Evolutionary conservation across 2,113 vertebrate species (phyloP).

Genomic region (Labeo catla): DNA sequence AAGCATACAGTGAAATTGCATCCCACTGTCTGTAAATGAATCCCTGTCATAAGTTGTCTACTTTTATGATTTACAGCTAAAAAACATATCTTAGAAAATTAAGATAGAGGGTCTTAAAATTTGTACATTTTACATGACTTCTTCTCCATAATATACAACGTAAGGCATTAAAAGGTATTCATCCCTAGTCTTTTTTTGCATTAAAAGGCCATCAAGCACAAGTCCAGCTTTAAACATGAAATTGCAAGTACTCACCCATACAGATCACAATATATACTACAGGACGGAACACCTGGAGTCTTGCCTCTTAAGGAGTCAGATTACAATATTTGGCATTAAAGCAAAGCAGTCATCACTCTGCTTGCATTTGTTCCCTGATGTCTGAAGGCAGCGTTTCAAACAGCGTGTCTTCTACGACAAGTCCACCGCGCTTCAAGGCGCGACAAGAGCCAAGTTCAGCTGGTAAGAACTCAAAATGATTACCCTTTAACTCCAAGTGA

Average conservation of each 20-base stretch:
- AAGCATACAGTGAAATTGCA: conserved; percentile 23
- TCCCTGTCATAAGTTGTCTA: conserved; percentile 6
- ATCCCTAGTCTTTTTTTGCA: not conserved
- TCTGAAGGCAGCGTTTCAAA: conserved; percentile 97
- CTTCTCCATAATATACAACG: not conserved
- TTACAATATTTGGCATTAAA: conserved; percentile 74
- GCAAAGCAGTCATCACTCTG: conserved; percentile 80
- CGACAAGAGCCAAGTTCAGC: conserved; percentile 88
- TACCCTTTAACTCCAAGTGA: conserved; percentile 92
- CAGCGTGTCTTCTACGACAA: conserved; percentile 89
- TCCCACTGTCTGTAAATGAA: not conserved
- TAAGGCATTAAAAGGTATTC: conserved; percentile 25
- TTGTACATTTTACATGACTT: not conserved
- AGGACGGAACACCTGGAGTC: conserved; percentile 47
- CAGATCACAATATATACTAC: conserved; percentile 37
- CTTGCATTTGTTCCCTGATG: conserved; percentile 93
- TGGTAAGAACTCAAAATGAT: conserved; percentile 94
- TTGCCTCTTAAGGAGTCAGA: conserved; percentile 43
- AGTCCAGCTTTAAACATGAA: conserved; percentile 40
- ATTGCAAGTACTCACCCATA: conserved; percentile 55
- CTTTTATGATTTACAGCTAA: not conserved
- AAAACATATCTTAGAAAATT: not conserved
- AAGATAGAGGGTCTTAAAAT: not conserved
- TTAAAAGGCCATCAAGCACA: conserved; percentile 19
- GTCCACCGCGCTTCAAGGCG: conserved; percentile 85